These are phyloP conservation scores for Polydrusus cervinus DNA, from an alignment of 2,888 invertebrate species.

Conservation along the genomic window DNA sequence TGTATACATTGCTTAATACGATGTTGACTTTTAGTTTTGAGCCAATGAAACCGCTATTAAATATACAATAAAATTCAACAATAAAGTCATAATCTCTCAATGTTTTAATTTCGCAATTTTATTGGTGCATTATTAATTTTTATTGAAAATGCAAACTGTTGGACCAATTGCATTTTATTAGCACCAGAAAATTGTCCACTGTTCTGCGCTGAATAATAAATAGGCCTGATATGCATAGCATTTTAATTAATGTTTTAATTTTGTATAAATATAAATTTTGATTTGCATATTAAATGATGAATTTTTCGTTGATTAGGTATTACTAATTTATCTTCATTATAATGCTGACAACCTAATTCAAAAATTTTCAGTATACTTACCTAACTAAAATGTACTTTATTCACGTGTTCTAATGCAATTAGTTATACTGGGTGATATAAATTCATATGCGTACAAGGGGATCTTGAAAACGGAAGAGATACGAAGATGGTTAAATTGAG, in stretches of 20 bases:
- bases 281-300: constrained; percentile 44
- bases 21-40: constrained; percentile 67
- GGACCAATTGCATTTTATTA: constrained; percentile 44
- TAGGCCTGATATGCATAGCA: constrained; percentile 31
- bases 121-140: constrained; percentile 54
- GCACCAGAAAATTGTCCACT: constrained; percentile 41
- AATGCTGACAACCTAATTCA: constrained; percentile 10
- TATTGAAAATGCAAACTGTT: constrained; percentile 49
- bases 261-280: constrained; percentile 46
- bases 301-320: constrained; percentile 22
- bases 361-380: no score
- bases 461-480: no score
- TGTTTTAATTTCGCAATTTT: constrained; percentile 52
- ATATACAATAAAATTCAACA: constrained; percentile 64
- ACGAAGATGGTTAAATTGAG: no score
- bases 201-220: constrained; percentile 44
- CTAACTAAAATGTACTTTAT: no score
- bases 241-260: constrained; percentile 51
- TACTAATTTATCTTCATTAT: constrained; percentile 25
- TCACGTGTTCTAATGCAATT: no score
- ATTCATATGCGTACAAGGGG: no score
- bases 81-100: constrained; percentile 56
- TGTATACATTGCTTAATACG: constrained; percentile 67
- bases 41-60: constrained; percentile 65
- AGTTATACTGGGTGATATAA: no score